Evolutionary conservation across 2,113 vertebrate genomes (phyloP).

Genomic region (Halcyon senegalensis): DNA sequence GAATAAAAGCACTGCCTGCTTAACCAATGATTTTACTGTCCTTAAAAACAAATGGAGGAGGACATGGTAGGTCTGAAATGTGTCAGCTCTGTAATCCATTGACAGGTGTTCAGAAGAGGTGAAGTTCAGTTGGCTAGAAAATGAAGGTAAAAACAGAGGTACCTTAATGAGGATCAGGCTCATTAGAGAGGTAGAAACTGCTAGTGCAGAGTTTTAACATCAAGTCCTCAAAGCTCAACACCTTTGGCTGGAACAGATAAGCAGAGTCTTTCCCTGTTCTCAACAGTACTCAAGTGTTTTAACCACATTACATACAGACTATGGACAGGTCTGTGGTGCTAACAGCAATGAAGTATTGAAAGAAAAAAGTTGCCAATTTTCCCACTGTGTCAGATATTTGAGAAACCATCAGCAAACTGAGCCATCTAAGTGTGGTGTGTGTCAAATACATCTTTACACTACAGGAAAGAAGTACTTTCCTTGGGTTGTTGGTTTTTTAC

Average conservation of each 20-base stretch:
- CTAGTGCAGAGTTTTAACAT: not conserved
- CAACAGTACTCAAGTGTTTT: not conserved
- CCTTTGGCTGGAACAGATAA: not conserved
- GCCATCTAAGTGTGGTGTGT: not conserved
- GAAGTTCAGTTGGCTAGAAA: not conserved
- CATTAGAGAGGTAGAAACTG: not conserved
- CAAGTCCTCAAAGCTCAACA: not conserved
- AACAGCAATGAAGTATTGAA: not conserved
- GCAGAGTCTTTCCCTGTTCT: not conserved
- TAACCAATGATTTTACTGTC: not conserved
- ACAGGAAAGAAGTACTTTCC: not conserved
- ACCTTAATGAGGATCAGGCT: not conserved
- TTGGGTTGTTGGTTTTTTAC: not conserved
- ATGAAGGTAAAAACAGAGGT: not conserved
- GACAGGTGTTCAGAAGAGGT: not conserved
- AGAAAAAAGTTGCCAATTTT: not conserved
- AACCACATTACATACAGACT: not conserved
- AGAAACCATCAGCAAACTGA: not conserved
- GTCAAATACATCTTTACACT: not conserved
- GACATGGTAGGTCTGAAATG: not conserved
- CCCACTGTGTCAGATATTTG: not conserved
- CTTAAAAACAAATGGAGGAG: not conserved
- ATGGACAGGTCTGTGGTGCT: not conserved
- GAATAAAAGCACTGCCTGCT: not conserved
- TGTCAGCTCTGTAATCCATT: not conserved